Base-by-base conservation (phyloP, 2,888 invertebrate genomes). In the Bibio marci region DNA sequence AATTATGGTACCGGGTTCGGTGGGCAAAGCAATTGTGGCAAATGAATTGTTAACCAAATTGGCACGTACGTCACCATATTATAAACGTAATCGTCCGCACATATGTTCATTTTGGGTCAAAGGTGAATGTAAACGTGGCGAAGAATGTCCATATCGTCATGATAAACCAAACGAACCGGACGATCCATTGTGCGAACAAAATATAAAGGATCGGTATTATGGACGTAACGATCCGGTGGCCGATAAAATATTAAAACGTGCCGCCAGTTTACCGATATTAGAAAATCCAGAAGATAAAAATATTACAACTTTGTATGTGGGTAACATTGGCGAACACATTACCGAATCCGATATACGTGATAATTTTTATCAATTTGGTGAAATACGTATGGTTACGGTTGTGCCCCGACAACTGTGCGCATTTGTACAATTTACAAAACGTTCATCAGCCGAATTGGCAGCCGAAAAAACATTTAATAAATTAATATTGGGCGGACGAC, bases 301-400 rank as follows among this genome's bases (percentile, higher is more conserved):
- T 3, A 94, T 99, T 32, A 95, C 97, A 0, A 99, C 98, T 0
- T 64, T 98, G 6, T 98, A 97, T 56, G 79, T 98, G n/a, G 97
- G 97, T 13, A 95, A 94, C 56, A 63, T 95, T 15, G 88, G 91
- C 1, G 90, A 87, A 41, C 71, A 76, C 44, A 72, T 92, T 26
- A 78, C 80, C 1, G 95, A 97, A 52, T 83, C 86, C 44, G 91
- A 94, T 51, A 68, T 97, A 46, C 78, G 87, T 46, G 92, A 95
- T 55, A 86, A 95, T 54, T 98, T 98, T 62, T 98, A 98, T 62
- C 97, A 98, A 58, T 97, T 85, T 63, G 98, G 98, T 13, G 98
- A 98, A 63, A 92, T 99, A 43, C 76, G 98, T 48, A 82, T 85
- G 1, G 73, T 98, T 15, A 91, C 91, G 10, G 67, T 97, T 49